phyloP scores from a whole-genome alignment of 2,113 vertebrate species.

The Turdus rufiventris region DNA sequence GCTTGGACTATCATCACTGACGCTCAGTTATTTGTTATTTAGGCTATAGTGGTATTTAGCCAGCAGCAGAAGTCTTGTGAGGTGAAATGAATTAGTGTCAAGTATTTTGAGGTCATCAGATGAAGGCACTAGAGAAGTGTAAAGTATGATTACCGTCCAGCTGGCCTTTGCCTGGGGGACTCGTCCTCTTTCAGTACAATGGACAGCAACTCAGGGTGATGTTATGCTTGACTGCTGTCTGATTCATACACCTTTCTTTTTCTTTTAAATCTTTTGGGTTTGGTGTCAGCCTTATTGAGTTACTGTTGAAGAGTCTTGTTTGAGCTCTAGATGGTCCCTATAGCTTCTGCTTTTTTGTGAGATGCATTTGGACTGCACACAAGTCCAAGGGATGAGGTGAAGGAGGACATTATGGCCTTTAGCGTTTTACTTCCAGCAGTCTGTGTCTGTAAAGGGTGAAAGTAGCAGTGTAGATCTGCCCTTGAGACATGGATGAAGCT shows the following conservation, averaged over 20 bases:
- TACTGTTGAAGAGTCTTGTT: background rate
- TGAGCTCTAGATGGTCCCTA: background rate
- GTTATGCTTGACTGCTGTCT: background rate
- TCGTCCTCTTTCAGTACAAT: background rate
- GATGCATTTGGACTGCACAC: background rate
- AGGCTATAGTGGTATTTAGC: background rate
- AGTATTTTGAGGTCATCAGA: background rate
- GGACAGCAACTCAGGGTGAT: background rate
- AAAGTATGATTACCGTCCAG: background rate
- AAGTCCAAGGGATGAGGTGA: background rate
- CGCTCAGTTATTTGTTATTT: background rate
- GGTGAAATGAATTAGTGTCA: background rate
- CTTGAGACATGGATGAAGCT: background rate
- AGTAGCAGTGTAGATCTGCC: background rate
- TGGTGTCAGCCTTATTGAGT: background rate
- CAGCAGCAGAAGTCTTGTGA: background rate
- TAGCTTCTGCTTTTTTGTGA: background rate
- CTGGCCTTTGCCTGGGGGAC: background rate
- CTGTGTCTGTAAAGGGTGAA: background rate
- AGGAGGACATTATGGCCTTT: background rate
- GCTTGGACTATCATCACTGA: background rate
- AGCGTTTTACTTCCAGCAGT: constrained; percentile 3
- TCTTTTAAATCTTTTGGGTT: background rate
- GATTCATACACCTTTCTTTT: background rate
- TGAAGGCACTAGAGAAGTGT: background rate